Base-by-base conservation (phyloP, 1,140 invertebrate genomes). In the Hesperophylax magnus region DNA sequence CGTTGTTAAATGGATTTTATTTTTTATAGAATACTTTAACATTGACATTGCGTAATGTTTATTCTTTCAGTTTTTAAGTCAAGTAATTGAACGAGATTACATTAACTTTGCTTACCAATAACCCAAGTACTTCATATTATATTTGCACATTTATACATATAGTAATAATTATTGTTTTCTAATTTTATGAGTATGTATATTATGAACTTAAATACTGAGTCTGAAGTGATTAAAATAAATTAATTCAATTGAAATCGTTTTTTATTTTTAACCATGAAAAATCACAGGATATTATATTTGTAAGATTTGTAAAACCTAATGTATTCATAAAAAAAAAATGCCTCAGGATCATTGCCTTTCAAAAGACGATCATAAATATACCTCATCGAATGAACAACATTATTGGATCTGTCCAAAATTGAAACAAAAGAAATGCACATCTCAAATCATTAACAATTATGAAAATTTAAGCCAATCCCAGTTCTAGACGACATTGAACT, bases 121-220 rank as follows among this genome's bases (percentile, higher is more conserved):
- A 80, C 63, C 77, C 52, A 78, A 67, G 34, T 67, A 78, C 52
- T 54, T 63, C 39, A 52, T 58, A 56, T 75, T 72, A 53, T 31
- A 65, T 47, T 61, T 79, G 52, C 63, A 58, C 67, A 71, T 79
- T 71, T 79, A 63, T 72, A 79, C 47, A 71, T 60, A 69, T 72
- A 52, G 63, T 61, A 53, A 61, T 77, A 78, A 78, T 83, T 61
- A 75, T 81, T 80, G 71, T 82, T 81, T 81, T 79, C 61, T 83
- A 81, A 83, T 81, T 82, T 82, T 83, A 76, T 63, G 58, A 81
- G 39, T 80, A 74, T 83, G 75, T 81, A 78, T 83, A 82, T 47
- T 47, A 47, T 74, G 71, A 82, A 75, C 77, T 78, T 71, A 79
- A 61, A 71, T 79, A 54, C n/a, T 72, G 65, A 79, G 82, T 83